Base-by-base conservation (phyloP, 2,113 vertebrate species). In the Emydura subglobosa region DNA sequence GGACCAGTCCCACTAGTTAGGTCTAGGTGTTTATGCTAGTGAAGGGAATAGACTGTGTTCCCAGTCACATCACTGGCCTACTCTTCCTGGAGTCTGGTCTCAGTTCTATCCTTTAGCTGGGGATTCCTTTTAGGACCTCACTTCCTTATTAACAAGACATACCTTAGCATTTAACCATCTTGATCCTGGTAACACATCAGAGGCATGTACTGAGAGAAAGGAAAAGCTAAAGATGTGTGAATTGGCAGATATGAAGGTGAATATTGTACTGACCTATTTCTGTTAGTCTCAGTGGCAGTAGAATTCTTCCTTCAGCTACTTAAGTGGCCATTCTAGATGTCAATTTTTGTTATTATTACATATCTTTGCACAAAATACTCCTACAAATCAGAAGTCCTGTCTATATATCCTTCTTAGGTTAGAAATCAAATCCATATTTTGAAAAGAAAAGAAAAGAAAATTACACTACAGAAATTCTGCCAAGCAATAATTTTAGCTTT, bases 191-290 rank as follows among this genome's bases (percentile, higher is more conserved):
- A 82, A 17, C 61, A 10, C 19, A 68, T 44, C 44, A 76, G 31
- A 76, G 3, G 3, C 61, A 21, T 8, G 2, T 10, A 47, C 0
- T 5, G 47, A 8, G 21, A 82, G 53, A 59, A 1, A 78, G 3
- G 7, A 1, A 54, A 76, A 7, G 49, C 31, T 68, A 80, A 51
- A 57, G 17, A 24, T 53, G 47, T 11, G 21, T 39, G 12, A 54
- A n/a, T 6, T 54, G 82, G 10, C 8, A 85, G 44, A 68, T 3
- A 34, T n/a, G 31, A 65, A 17, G 61, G 17, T n/a, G 4, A 72
- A 8, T 16, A 14, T 34, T 7, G 82, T 74, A 51, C 16, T 85
- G 27, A 51, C 42, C 8, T 61, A 47, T 85, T 85, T 80, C 31
- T 59, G 31, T 76, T 39, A 7, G 21, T 13, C 25, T 25, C 12